phyloP scores from a whole-genome alignment of 2,797 vertebrate genomes.

The Chaenodraco wilsoni region DNA sequence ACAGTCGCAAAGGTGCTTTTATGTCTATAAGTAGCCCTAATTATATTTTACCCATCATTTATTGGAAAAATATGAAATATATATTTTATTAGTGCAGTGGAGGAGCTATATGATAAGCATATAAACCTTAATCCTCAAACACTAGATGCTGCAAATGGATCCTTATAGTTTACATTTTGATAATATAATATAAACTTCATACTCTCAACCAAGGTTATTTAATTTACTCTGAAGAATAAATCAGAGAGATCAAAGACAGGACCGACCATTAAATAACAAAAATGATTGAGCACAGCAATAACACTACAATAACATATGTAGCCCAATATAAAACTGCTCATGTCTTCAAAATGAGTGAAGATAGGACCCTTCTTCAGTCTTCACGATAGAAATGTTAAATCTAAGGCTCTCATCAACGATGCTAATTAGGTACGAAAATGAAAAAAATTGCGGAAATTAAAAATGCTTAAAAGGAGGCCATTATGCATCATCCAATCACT shows the following conservation, averaged over 20 bases:
- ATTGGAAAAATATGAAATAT: constrained; percentile 6
- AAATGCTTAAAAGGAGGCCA: background rate
- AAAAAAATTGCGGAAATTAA: no score
- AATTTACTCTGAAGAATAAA: background rate
- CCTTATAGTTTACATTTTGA: background rate
- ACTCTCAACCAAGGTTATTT: background rate
- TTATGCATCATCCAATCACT: constrained; percentile 36
- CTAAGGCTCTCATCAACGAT: no score
- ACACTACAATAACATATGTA: background rate
- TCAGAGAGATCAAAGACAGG: background rate
- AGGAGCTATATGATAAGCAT: background rate
- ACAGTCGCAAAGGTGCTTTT: constrained; percentile 8
- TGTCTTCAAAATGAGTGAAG: background rate
- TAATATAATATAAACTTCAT: background rate
- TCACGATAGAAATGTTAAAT: no score
- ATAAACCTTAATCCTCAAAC: background rate
- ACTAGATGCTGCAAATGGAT: background rate
- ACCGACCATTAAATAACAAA: background rate
- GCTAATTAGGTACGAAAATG: no score
- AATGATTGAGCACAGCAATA: no score
- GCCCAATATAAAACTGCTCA: background rate
- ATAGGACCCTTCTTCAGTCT: background rate
- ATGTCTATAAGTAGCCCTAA: background rate
- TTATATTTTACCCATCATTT: constrained; percentile 15
- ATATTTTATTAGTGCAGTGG: background rate